Percentiles rank a stretch among this genome's conserved stretches.
Conservation (phyloP, 2,888 invertebrate genomes). For the Biston betularia region DNA sequence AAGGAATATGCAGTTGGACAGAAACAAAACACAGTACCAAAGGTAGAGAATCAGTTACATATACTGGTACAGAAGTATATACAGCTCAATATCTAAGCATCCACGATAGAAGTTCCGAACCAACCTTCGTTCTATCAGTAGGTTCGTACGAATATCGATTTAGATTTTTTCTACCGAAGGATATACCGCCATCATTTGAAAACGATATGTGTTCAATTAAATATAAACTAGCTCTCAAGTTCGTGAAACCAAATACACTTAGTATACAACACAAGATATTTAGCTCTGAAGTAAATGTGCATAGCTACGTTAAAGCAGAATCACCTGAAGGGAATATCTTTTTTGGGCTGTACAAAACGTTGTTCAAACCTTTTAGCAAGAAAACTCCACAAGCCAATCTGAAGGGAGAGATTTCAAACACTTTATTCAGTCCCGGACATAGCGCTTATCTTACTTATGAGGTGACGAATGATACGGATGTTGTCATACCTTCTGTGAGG, state of each 20-base stretch:
- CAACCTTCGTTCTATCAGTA: slow-evolving; percentile 10
- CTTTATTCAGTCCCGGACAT: slow-evolving; percentile 37
- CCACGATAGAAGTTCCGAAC: slow-evolving; percentile 27
- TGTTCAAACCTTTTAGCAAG: slow-evolving; percentile 44
- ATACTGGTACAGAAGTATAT: slow-evolving; percentile 46
- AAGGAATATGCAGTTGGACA: slow-evolving; percentile 46
- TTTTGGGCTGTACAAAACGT: slow-evolving; percentile 45
- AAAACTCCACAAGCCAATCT: slow-evolving; percentile 40
- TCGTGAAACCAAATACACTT: slow-evolving; percentile 44
- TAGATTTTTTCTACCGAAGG: slow-evolving; percentile 43
- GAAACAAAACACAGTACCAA: slow-evolving; percentile 17
- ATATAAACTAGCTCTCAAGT: slow-evolving; percentile 44
- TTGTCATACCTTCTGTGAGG: slow-evolving; percentile 41
- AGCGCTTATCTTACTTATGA: slow-evolving; percentile 32
- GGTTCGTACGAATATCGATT: slow-evolving; percentile 43
- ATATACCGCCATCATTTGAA: slow-evolving; percentile 49
- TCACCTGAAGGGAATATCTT: slow-evolving; percentile 34
- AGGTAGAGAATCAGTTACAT: slow-evolving; percentile 16
- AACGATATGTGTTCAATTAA: slow-evolving; percentile 39
- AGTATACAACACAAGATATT: slow-evolving; percentile 37
- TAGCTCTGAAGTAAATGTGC: slow-evolving; percentile 40
- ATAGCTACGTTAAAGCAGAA: slow-evolving; percentile 35
- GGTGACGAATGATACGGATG: slow-evolving; percentile 43
- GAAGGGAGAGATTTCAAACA: slow-evolving; percentile 40
- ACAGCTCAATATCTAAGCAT: slow-evolving; percentile 33